A percentile compares a stretch with the other conserved stretches of the same genome.
phyloP scores from a whole-genome alignment of 2,888 invertebrate genomes.

The Mythimna impura region DNA sequence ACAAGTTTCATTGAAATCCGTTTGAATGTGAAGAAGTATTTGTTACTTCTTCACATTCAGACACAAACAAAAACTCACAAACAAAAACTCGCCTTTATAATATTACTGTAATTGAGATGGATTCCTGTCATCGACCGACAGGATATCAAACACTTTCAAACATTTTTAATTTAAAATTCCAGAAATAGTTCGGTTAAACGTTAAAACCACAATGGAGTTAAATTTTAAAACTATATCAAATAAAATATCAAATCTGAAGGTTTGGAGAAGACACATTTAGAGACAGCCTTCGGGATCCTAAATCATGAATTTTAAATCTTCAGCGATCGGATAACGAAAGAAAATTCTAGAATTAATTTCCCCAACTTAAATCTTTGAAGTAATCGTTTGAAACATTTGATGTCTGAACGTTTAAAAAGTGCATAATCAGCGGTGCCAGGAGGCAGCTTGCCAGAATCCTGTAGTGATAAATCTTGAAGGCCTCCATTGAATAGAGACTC shows the following conservation, averaged over 20 bases:
- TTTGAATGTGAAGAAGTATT: too few species aligned
- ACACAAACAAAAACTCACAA: too few species aligned
- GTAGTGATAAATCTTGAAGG: conserved; percentile 87
- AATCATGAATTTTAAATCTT: conserved; percentile 2
- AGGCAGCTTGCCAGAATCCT: conserved; percentile 89
- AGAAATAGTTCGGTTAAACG: not conserved
- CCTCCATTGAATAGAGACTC: conserved; percentile 87
- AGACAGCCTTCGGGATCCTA: not conserved
- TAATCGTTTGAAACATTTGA: conserved; percentile 72
- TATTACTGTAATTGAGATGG: not conserved
- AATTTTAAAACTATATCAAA: conserved; percentile 7
- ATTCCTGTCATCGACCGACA: not conserved
- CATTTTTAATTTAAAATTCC: not conserved
- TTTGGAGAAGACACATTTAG: conserved; percentile 28
- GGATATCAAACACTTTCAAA: not conserved
- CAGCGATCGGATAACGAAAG: not conserved
- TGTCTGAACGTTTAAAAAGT: conserved; percentile 78
- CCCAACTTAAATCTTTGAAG: conserved; percentile 57
- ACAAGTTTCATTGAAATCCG: too few species aligned
- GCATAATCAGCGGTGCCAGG: conserved; percentile 86
- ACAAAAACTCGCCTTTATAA: too few species aligned
- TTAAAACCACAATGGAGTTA: conserved; percentile 15
- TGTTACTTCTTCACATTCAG: too few species aligned
- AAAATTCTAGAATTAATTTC: conserved; percentile 33
- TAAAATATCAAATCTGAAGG: conserved; percentile 26